These are phyloP conservation scores for Montipora capricornis DNA, from an alignment of 64 coral and sea anemone genomes.

Conservation along the genomic window DNA sequence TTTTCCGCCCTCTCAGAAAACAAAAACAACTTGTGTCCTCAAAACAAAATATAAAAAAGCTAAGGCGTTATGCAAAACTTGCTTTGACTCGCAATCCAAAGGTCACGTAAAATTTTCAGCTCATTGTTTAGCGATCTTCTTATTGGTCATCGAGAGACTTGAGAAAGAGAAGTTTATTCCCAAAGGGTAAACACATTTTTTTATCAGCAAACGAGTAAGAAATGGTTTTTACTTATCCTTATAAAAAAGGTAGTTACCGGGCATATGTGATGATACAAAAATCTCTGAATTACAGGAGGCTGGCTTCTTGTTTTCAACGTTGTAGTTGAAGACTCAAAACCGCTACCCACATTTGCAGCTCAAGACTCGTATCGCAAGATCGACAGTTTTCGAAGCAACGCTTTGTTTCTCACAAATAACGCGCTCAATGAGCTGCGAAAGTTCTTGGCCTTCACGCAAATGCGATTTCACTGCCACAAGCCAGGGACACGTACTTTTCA, in stretches of 20 bases:
- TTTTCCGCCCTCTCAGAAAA: too few relatives aligned
- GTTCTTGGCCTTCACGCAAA: slow-evolving; percentile 15
- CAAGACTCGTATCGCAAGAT: neutral
- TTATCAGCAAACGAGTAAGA: too few relatives aligned
- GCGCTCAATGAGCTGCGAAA: neutral
- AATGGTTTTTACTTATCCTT: neutral
- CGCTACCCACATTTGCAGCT: neutral
- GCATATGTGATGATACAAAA: neutral
- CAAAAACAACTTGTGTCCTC: too few relatives aligned
- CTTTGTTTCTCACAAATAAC: neutral
- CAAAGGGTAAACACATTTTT: neutral
- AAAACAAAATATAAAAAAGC: too few relatives aligned
- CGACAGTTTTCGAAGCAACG: neutral
- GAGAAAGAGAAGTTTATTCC: neutral
- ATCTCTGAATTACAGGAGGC: slow-evolving; percentile 14
- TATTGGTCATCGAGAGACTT: too few relatives aligned
- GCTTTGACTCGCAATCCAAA: too few relatives aligned
- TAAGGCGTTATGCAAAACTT: too few relatives aligned
- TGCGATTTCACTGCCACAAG: slow-evolving; percentile 43
- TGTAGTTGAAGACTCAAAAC: neutral
- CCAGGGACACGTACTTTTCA: neutral
- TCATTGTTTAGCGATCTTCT: too few relatives aligned
- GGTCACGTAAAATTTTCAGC: too few relatives aligned
- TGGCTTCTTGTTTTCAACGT: slow-evolving; percentile 18
- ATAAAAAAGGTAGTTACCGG: too few relatives aligned